phyloP scores from a whole-genome alignment of 2,888 invertebrate species.

The Coremacera marginata region DNA sequence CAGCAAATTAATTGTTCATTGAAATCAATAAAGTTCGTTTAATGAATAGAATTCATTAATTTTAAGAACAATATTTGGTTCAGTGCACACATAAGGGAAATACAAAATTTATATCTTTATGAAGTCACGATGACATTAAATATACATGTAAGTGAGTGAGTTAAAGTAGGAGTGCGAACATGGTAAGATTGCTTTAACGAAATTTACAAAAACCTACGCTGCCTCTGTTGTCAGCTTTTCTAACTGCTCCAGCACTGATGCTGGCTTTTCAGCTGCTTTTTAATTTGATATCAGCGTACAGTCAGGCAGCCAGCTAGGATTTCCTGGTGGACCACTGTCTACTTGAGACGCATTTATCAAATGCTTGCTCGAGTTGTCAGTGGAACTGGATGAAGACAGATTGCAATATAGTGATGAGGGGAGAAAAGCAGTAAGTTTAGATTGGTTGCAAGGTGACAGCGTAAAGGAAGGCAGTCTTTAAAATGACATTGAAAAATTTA shows the following conservation, averaged over 20 bases:
- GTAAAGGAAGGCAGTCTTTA: conserved; percentile 6
- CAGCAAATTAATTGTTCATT: too few species aligned
- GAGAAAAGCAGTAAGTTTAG: background rate
- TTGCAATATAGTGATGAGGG: background rate
- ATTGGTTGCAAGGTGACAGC: background rate
- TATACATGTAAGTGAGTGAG: conserved; percentile 9
- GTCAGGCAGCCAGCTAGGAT: background rate
- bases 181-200: background rate
- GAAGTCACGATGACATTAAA: conserved; percentile 48
- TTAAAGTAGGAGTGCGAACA: background rate
- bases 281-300: conserved; percentile 1
- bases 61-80: too few species aligned
- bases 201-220: background rate
- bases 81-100: conserved; percentile 43
- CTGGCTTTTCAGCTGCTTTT: conserved; percentile 16
- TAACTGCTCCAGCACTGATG: background rate
- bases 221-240: background rate
- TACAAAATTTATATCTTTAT: conserved; percentile 47
- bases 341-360: conserved; percentile 37
- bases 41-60: too few species aligned
- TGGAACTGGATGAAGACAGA: conserved; percentile 1
- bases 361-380: conserved; percentile 1
- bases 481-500: conserved; percentile 67
- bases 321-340: conserved; percentile 5
- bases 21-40: too few species aligned